These are phyloP conservation scores for Microplitis deprimator DNA, from an alignment of 2,888 invertebrate genomes.

Conservation along the genomic window DNA sequence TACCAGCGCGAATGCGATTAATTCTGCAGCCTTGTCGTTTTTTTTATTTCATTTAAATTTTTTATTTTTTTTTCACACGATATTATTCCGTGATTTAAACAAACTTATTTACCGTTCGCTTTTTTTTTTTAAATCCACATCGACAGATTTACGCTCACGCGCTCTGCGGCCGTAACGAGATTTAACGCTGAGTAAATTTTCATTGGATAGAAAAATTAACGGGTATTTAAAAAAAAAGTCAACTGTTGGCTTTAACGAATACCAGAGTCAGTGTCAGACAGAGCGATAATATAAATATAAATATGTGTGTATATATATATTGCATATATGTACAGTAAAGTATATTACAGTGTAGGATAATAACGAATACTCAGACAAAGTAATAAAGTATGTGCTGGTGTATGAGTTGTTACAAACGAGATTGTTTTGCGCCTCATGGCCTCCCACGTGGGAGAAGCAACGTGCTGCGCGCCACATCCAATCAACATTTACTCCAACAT, in stretches of 20 bases:
- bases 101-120: too few species aligned
- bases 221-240: not conserved
- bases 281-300: not conserved
- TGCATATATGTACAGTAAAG: not conserved
- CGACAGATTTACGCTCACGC: not conserved
- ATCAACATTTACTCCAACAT: slow-evolving; percentile 25
- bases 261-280: not conserved
- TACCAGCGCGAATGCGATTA: not conserved
- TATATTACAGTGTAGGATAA: not conserved
- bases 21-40: not conserved
- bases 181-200: not conserved
- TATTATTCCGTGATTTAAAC: too few species aligned
- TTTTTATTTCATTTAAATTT: not conserved
- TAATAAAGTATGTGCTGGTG: not conserved
- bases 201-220: not conserved
- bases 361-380: not conserved
- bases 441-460: slow-evolving; percentile 67
- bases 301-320: too few species aligned
- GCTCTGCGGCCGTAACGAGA: not conserved
- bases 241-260: not conserved
- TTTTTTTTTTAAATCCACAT: not conserved
- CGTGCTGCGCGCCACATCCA: slow-evolving; percentile 61
- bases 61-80: not conserved
- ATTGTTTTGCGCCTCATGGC: slow-evolving; percentile 68
- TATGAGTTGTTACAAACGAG: slow-evolving; percentile 42